Conservation (phyloP, 1,140 invertebrate species). For the Nylanderia fulva region DNA sequence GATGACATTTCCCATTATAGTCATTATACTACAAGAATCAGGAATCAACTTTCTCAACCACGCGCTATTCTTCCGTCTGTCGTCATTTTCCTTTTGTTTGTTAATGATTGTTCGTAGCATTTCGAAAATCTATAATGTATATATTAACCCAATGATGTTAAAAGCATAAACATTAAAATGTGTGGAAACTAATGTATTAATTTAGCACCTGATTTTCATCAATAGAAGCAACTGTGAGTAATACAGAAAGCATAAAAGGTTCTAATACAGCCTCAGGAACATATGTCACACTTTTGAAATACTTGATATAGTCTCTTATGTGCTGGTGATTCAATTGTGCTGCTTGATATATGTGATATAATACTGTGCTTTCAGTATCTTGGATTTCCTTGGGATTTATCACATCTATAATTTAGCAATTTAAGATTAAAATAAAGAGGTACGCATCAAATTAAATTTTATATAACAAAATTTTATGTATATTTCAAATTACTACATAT, state of each 20-base stretch:
- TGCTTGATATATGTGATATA: conserved; percentile 87
- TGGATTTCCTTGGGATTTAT: conserved; percentile 79
- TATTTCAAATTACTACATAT: neutral
- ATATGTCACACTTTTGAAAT: conserved; percentile 84
- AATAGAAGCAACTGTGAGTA: conserved; percentile 85
- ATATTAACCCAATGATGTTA: neutral
- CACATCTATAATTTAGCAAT: conserved; percentile 62
- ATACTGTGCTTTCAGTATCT: conserved; percentile 86
- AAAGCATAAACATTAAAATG: neutral
- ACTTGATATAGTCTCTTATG: conserved; percentile 86
- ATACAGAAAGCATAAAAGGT: conserved; percentile 86
- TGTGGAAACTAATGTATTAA: neutral
- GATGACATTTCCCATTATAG: conserved; percentile 84
- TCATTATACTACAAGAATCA: conserved; percentile 80
- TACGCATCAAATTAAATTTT: neutral
- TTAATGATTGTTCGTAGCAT: conserved; percentile 84
- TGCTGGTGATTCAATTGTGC: conserved; percentile 84
- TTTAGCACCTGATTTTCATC: conserved; percentile 84
- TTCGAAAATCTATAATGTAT: conserved; percentile 81
- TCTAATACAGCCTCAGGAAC: conserved; percentile 86
- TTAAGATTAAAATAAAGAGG: conserved; percentile 2
- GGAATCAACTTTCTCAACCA: conserved; percentile 86
- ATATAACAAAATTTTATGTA: neutral
- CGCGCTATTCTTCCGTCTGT: conserved; percentile 83
- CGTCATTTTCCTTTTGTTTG: conserved; percentile 84